These are phyloP conservation scores for Andricus quercusramuli DNA, from an alignment of 2,888 invertebrate genomes.

Conservation along the genomic window DNA sequence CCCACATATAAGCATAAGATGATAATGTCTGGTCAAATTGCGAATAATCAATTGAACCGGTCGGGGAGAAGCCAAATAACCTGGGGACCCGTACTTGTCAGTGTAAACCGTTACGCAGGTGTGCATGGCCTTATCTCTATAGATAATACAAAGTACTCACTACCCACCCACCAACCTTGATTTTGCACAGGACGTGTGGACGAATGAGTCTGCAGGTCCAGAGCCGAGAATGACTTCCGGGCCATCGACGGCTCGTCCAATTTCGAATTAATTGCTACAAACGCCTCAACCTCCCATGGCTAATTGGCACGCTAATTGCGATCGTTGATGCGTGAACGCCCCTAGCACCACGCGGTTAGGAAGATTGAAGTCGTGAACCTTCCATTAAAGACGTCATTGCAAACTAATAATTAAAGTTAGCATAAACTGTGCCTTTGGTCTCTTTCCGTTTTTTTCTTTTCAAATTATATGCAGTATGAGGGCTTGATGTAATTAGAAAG, in stretches of 20 bases:
- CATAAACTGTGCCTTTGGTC: background rate
- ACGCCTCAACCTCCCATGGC: constrained; percentile 53
- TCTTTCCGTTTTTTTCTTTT: background rate
- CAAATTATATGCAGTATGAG: background rate
- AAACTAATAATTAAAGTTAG: constrained; percentile 20
- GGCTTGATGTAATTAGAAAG: constrained; percentile 10
- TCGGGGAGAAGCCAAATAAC: constrained; percentile 24
- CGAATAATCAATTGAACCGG: constrained; percentile 36
- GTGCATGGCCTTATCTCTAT: constrained; percentile 25
- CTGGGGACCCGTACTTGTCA: constrained; percentile 22
- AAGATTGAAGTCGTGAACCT: constrained; percentile 34
- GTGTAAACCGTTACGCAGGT: constrained; percentile 29
- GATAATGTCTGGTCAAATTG: constrained; percentile 33
- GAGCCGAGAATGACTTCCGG: constrained; percentile 57
- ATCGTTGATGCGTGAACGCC: constrained; percentile 48
- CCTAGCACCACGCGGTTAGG: constrained; percentile 3
- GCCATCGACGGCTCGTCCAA: constrained; percentile 59
- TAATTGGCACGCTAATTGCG: constrained; percentile 71
- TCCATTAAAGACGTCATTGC: constrained; percentile 28
- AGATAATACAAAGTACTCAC: background rate
- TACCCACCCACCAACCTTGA: background rate
- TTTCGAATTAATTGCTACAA: constrained; percentile 67
- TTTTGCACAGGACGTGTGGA: constrained; percentile 30
- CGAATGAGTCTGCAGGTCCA: constrained; percentile 43
- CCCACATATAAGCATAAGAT: constrained; percentile 6